Evolutionary conservation across 2,113 vertebrate genomes (phyloP).

Genomic region (Stegastes partitus): DNA sequence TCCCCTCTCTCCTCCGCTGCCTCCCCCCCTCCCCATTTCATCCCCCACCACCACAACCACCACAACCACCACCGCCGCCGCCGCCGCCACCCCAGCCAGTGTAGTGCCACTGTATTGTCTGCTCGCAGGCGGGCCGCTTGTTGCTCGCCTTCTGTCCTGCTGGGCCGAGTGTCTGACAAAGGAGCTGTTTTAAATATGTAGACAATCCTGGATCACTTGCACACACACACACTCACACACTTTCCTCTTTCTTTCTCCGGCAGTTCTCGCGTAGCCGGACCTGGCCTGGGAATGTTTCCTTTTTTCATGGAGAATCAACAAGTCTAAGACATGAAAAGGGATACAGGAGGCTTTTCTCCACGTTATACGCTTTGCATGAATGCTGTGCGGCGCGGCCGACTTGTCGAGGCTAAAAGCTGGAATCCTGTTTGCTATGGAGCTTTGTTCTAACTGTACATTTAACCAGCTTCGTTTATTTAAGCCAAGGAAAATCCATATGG

Average conservation of each 20-base stretch:
- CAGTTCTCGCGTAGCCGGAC: constrained; percentile 55
- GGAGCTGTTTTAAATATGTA: constrained; percentile 83
- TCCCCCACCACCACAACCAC: neutral
- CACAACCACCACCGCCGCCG: neutral
- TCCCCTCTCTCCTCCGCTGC: constrained; percentile 13
- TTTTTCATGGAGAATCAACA: constrained; percentile 75
- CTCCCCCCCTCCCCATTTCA: neutral
- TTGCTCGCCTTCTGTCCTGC: constrained; percentile 87
- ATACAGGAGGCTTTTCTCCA: constrained; percentile 55
- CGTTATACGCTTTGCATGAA: constrained; percentile 43
- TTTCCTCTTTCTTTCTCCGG: constrained; percentile 58
- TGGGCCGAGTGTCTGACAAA: constrained; percentile 80
- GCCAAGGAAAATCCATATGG: neutral
- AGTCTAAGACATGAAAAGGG: constrained; percentile 69
- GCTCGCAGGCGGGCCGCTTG: constrained; percentile 78
- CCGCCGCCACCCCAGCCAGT: constrained; percentile 60
- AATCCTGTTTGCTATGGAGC: constrained; percentile 52
- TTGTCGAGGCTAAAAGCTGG: constrained; percentile 56
- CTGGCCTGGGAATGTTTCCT: constrained; percentile 69
- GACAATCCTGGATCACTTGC: constrained; percentile 75
- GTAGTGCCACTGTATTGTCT: constrained; percentile 86
- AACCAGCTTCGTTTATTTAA: constrained; percentile 15
- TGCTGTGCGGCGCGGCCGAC: constrained; percentile 31
- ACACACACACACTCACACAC: constrained; percentile 34
- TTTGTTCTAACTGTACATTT: constrained; percentile 48